Base-by-base conservation (phyloP, 2,797 vertebrate species). In the Leucoraja ocellata region DNA sequence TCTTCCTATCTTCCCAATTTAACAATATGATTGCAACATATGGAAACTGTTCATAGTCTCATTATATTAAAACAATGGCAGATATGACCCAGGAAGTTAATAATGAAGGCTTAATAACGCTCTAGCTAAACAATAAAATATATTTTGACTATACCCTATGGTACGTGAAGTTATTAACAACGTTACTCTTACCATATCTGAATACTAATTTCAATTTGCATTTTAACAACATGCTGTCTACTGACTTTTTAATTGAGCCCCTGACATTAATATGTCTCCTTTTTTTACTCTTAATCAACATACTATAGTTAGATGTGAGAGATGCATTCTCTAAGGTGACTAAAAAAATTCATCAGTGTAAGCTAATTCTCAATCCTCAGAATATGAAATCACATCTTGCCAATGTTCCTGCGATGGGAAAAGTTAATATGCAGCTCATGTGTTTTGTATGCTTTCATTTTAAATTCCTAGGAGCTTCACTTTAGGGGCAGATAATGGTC, bases 161-260 rank as follows among this genome's bases (percentile, higher is more conserved):
- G 97, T 97, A 97, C 97, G 94, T 96, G 95, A 95, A 94, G 96
- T 98, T 98, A 99, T 99, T 99, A 99, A 98, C 97, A 97, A 74
- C 95, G 96, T 96, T 97, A 96, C 96, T 95, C 96, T 96, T 96
- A 95, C 97, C 96, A 96, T 96, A 96, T 96, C 97, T 96, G 96
- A 97, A 95, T 96, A 97, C 96, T 97, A 98, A 97, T 98, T 98
- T 97, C 97, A 97, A 97, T 99, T 99, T 99, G 97, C 97, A 97
- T 96, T 97, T 97, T 96, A 96, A 96, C 96, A 97, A 97, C 97
- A 97, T 97, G 97, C 98, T 97, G 97, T 98, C 98, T 98, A 98
- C 97, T 98, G 97, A 97, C 96, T 99, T 99, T 97, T 98, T 98
- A 98, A 99, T 98, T 97, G 97, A 96, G 96, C 98, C 98, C 97